Base-by-base conservation (phyloP, 2,888 invertebrate genomes). In the Molorchus minor region DNA sequence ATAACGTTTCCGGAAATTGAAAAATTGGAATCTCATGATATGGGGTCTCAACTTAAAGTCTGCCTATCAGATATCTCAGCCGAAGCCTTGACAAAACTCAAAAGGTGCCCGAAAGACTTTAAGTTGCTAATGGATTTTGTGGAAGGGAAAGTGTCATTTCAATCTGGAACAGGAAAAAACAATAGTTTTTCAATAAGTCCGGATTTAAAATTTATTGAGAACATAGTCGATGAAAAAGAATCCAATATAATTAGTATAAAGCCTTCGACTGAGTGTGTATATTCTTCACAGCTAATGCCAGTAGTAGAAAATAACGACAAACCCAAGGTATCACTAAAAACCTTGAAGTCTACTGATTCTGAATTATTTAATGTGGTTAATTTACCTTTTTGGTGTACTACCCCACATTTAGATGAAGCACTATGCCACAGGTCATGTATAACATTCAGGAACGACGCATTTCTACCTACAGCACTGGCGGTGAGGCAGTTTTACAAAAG, bases 31-130 rank as follows among this genome's bases (percentile, higher is more conserved):
- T 47, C 54, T 4, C 40, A 59, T 7, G 38, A 62, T 16, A 54
- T 40, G 5, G 59, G 55, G 20, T 70, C 70, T 1, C 62, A 64
- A 49, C 21, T 67, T 5, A 61, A 67, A 10, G 59, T 67, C 0
- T 57, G 65, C 17, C 45, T 70, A n/a, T 67, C 70, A 5, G 65
- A 65, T 45, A 64, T 70, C 15, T 70, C 70, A 12, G 65, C 61
- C 7, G 70, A 68, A 45, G 67, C 68, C 3, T 43, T 68, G 4
- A 63, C 61, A 16, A 46, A 62, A 15, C 52, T 70, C 17, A 70
- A 67, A 43, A 57, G 68, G 35, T 70, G 70, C 35, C 70, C 70
- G 10, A 70, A 70, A 53, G 67, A 70, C 19, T 70, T 68, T 43
- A 70, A 67, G 1, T 49, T 68, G 33, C 60, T 60, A 12, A 68